These are phyloP conservation scores for Ochlodes sylvanus DNA, from an alignment of 2,888 invertebrate genomes.

Conservation along the genomic window DNA sequence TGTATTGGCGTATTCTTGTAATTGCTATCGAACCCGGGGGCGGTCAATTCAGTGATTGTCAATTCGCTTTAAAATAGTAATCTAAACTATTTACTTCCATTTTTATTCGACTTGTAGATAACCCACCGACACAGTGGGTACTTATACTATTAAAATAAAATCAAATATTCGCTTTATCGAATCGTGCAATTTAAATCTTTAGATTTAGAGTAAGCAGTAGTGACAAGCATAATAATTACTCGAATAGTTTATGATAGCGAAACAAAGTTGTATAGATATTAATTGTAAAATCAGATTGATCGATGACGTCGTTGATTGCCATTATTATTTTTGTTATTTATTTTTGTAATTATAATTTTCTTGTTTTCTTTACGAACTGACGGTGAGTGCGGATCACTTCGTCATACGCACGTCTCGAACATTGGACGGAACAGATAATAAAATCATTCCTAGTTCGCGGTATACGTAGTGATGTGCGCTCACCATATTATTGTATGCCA, in stretches of 20 bases:
- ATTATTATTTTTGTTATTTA: constrained; percentile 79
- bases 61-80: constrained; percentile 32
- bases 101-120: constrained; percentile 44
- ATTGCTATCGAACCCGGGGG: constrained; percentile 42
- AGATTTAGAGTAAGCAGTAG: constrained; percentile 69
- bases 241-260: constrained; percentile 50
- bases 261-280: constrained; percentile 62
- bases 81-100: constrained; percentile 41
- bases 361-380: constrained; percentile 62
- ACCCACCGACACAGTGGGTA: constrained; percentile 59
- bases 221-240: constrained; percentile 67
- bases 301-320: constrained; percentile 63
- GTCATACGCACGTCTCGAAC: constrained; percentile 1
- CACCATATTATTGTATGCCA: constrained; percentile 70
- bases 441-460: constrained; percentile 24
- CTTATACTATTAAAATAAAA: constrained; percentile 45
- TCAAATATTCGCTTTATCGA: constrained; percentile 80
- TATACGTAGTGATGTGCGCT: constrained; percentile 32
- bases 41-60: constrained; percentile 56
- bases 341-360: constrained; percentile 75
- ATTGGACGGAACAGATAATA: constrained; percentile 17
- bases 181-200: constrained; percentile 82
- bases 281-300: constrained; percentile 50
- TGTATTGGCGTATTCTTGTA: constrained; percentile 20
- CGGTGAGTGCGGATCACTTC: constrained; percentile 44